Percentiles rank a stretch among this genome's conserved stretches.
phyloP scores from a whole-genome alignment of 2,113 vertebrate species.

The Acinonyx jubatus region DNA sequence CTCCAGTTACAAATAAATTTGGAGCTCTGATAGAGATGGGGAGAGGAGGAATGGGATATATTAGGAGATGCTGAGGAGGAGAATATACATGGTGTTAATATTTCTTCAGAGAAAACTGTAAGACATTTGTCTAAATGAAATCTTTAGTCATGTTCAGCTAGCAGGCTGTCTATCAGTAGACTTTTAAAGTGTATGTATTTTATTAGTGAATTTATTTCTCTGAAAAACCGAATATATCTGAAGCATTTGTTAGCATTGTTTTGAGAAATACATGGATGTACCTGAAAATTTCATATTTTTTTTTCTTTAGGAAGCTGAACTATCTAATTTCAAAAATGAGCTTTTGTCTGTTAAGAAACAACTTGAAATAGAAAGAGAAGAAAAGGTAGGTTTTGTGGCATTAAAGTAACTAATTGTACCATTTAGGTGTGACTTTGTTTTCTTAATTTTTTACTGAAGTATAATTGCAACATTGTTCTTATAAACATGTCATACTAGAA shows the following conservation, averaged over 20 bases:
- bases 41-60: neutral
- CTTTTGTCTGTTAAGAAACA: slow-evolving; percentile 86
- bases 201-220: slow-evolving; percentile 27
- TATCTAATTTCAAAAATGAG: slow-evolving; percentile 86
- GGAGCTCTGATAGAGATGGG: slow-evolving; percentile 10
- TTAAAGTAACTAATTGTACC: slow-evolving; percentile 36
- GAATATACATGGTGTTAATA: neutral
- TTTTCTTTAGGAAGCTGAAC: slow-evolving; percentile 87
- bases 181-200: slow-evolving; percentile 44
- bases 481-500: slow-evolving; percentile 32
- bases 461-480: neutral
- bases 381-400: slow-evolving; percentile 85
- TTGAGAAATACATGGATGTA: slow-evolving; percentile 37
- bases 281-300: slow-evolving; percentile 49
- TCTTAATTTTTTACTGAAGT: neutral
- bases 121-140: slow-evolving; percentile 7
- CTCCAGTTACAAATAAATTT: slow-evolving; percentile 39
- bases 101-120: slow-evolving; percentile 46
- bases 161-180: neutral
- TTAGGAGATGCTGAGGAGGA: neutral
- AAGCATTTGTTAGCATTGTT: neutral
- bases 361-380: slow-evolving; percentile 85
- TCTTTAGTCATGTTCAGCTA: neutral
- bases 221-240: slow-evolving; percentile 26
- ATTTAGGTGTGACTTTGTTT: slow-evolving; percentile 2